Conservation (phyloP, 2,113 vertebrate species). For the Eidolon helvum region DNA sequence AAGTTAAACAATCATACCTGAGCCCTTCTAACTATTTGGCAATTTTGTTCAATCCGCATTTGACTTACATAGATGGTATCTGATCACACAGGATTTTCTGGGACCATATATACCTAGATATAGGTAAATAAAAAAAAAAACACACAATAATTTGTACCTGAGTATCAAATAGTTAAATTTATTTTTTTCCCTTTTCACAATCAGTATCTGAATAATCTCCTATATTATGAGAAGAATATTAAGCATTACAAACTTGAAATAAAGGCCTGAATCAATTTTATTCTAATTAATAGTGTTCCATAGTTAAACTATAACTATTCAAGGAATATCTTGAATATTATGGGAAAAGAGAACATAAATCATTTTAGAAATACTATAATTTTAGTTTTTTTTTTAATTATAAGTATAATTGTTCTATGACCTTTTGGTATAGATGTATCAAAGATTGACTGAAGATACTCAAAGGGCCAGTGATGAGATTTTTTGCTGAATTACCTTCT, state of each 20-base stretch:
- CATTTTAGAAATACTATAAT: constrained; percentile 34
- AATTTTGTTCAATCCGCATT: not conserved
- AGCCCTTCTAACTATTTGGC: not conserved
- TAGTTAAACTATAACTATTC: not conserved
- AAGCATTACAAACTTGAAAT: not conserved
- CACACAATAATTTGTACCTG: not conserved
- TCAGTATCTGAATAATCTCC: not conserved
- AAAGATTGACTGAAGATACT: not conserved
- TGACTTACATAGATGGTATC: not conserved
- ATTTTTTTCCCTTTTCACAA: not conserved
- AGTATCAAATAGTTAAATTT: not conserved
- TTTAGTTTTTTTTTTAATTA: constrained; percentile 36
- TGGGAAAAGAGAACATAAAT: not conserved
- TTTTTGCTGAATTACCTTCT: constrained; percentile 41
- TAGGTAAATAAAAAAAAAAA: not conserved
- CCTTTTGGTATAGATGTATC: not conserved
- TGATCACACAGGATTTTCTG: not conserved
- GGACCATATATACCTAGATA: not conserved
- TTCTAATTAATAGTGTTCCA: not conserved
- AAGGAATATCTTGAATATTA: not conserved
- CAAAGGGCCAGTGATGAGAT: constrained; percentile 40
- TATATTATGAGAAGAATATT: not conserved
- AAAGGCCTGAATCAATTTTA: not conserved
- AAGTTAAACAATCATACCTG: not conserved
- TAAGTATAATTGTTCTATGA: not conserved